Percentiles rank a stretch among this genome's conserved stretches.
phyloP scores from a whole-genome alignment of 2,113 vertebrate genomes.

The Bucco capensis region DNA sequence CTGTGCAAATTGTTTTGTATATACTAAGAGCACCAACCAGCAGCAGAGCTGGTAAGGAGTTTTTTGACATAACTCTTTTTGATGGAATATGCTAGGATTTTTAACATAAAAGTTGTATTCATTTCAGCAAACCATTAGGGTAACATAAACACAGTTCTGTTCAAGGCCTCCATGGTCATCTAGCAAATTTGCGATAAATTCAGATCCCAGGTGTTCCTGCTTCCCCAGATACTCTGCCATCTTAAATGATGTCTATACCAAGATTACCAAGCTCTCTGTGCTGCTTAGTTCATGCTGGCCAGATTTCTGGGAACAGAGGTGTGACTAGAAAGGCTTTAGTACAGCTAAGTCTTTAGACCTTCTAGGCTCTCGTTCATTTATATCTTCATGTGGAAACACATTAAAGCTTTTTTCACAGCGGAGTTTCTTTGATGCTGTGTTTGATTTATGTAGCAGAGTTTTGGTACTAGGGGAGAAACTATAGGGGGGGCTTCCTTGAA shows the following conservation, averaged over 20 bases:
- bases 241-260: neutral
- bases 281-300: neutral
- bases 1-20: neutral
- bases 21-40: neutral
- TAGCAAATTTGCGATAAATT: neutral
- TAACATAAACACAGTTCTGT: neutral
- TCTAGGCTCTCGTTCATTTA: neutral
- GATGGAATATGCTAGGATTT: neutral
- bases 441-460: neutral
- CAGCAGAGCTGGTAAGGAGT: neutral
- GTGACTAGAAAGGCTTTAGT: too few species aligned
- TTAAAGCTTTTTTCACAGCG: neutral
- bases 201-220: neutral
- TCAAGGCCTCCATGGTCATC: neutral
- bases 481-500: neutral
- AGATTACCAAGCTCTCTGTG: neutral
- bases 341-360: too few species aligned
- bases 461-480: neutral
- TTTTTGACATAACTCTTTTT: neutral
- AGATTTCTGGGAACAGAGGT: neutral
- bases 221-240: neutral
- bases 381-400: neutral
- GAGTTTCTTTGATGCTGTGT: neutral
- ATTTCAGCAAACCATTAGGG: neutral
- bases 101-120: neutral